Evolutionary conservation across 2,888 invertebrate species (phyloP).

Genomic region (Dione juno): DNA sequence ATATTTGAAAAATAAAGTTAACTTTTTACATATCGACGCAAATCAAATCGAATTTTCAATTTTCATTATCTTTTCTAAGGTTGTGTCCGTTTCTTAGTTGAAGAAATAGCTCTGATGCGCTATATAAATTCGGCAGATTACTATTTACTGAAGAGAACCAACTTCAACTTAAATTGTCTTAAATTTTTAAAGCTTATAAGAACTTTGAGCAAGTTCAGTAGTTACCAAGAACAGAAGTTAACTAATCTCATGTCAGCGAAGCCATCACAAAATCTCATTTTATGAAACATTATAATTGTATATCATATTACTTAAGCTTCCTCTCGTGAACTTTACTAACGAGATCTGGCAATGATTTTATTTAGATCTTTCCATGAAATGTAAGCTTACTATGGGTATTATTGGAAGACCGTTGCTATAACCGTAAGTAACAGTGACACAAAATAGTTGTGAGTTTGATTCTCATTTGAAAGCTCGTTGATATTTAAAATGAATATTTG

Average conservation of each 20-base stretch:
- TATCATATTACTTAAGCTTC: neutral
- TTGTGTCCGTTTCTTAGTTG: too few species aligned
- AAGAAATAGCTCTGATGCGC: constrained; percentile 6
- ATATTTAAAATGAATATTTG: neutral
- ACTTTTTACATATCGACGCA: too few species aligned
- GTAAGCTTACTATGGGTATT: neutral
- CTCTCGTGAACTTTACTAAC: neutral
- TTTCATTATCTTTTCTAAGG: too few species aligned
- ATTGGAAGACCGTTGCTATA: neutral
- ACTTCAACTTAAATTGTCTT: constrained; percentile 66
- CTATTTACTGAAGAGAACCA: constrained; percentile 3
- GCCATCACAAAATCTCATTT: constrained; percentile 25
- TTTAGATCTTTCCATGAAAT: neutral
- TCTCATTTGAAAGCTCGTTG: neutral
- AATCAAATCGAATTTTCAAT: too few species aligned
- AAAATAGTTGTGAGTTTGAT: neutral
- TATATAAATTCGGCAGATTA: constrained; percentile 13
- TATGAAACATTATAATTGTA: constrained; percentile 23
- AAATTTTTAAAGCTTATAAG: constrained; percentile 71
- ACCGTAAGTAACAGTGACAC: neutral
- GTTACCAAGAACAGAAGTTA: constrained; percentile 60
- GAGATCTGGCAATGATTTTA: neutral
- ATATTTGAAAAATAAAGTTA: too few species aligned
- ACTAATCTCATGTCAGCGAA: constrained; percentile 42
- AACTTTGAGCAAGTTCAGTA: constrained; percentile 65